phyloP scores from a whole-genome alignment of 2,888 invertebrate genomes.

The Chrysopilus asiliformis region DNA sequence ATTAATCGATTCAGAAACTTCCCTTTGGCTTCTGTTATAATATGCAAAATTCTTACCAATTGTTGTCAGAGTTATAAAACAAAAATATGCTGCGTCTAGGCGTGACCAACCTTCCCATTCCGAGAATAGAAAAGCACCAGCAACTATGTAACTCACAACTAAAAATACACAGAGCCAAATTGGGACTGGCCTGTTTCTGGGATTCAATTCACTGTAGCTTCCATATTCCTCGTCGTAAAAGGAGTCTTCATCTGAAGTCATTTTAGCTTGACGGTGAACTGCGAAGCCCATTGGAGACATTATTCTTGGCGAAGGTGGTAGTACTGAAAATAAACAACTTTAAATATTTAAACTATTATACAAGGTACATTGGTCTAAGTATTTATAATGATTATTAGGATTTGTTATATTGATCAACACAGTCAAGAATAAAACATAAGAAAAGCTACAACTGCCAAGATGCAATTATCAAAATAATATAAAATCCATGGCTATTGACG shows the following conservation, averaged over 20 bases:
- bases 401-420: not conserved
- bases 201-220: conserved; percentile 33
- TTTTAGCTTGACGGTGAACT: conserved; percentile 40
- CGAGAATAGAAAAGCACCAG: conserved; percentile 74
- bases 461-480: no score
- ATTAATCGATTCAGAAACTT: no score
- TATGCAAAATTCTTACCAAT: conserved; percentile 43
- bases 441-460: no score
- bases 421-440: no score
- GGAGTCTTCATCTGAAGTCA: conserved; percentile 47
- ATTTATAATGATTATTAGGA: no score
- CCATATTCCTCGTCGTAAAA: conserved; percentile 41
- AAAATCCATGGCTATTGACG: no score
- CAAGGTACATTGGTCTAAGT: not conserved
- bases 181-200: conserved; percentile 55
- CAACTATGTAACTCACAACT: conserved; percentile 79
- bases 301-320: conserved; percentile 45
- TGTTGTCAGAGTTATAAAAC: conserved; percentile 85
- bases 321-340: conserved; percentile 8
- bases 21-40: no score
- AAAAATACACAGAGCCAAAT: conserved; percentile 82
- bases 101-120: conserved; percentile 79
- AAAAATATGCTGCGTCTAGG: conserved; percentile 82
- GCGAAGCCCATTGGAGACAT: conserved; percentile 58
- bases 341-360: not conserved